phyloP scores from a whole-genome alignment of 2,113 vertebrate genomes.

The Tenebrosternarchus preto region DNA sequence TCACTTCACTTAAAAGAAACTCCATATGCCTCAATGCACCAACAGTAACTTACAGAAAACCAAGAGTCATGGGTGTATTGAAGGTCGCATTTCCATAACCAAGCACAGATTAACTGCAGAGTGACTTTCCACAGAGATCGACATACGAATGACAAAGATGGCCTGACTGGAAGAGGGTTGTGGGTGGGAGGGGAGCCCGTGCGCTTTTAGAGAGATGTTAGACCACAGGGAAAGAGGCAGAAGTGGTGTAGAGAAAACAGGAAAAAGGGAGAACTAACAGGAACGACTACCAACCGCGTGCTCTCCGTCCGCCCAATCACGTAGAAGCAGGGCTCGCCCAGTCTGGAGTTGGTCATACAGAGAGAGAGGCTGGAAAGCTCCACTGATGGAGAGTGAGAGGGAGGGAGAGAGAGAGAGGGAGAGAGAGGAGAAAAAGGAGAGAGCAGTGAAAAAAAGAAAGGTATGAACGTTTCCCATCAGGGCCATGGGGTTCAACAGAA shows the following conservation, averaged over 20 bases:
- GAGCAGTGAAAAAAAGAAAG: conserved; percentile 11
- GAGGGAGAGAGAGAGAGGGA: conserved; percentile 19
- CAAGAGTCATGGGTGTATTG: too few relatives aligned
- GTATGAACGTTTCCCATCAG: background rate
- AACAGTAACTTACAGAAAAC: too few relatives aligned
- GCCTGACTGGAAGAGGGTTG: background rate
- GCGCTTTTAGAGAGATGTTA: conserved; percentile 33
- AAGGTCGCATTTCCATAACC: background rate
- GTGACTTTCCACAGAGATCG: background rate
- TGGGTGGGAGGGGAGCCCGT: background rate
- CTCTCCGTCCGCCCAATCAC: conserved; percentile 83
- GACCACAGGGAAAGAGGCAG: conserved; percentile 25
- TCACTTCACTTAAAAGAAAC: too few relatives aligned
- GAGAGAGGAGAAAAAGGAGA: conserved; percentile 20
- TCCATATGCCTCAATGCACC: too few relatives aligned
- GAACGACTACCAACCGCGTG: conserved; percentile 85
- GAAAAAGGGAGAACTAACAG: conserved; percentile 78
- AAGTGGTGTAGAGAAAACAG: conserved; percentile 51
- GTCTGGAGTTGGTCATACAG: conserved; percentile 84
- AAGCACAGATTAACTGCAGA: background rate
- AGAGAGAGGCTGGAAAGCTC: conserved; percentile 83
- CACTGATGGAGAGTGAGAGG: conserved; percentile 66
- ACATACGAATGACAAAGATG: background rate
- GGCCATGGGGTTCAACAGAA: background rate
- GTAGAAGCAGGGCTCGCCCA: conserved; percentile 83